Base-by-base conservation (phyloP, 2,797 vertebrate species). In the Telmatherina bonti region DNA sequence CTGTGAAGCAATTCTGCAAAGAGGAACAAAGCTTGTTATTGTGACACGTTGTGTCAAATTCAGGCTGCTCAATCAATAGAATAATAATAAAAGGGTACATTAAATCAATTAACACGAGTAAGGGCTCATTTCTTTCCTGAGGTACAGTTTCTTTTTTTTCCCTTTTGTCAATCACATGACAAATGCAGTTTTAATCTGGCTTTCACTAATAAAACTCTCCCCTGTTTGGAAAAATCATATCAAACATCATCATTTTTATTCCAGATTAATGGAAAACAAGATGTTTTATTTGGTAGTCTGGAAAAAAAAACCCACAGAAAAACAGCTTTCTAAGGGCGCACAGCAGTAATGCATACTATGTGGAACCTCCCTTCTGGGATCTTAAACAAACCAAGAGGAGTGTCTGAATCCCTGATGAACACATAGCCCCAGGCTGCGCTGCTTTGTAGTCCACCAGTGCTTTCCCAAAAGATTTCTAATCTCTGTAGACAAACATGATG, bases 91-190 rank as follows among this genome's bases (percentile, higher is more conserved):
- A 69, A 81, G 74, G 81, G 74, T 89, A 87, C 85, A 87, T 88
- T 93, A 94, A 93, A 71, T 52, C 90, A 94, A 94, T 95, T 95
- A 94, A 89, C 89, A 94, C 93, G 92, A 94, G 94, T 84, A 72
- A 84, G 81, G 62, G 91, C 83, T 93, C 92, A 95, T 94, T 96
- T 95, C 88, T 77, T 86, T 84, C 33, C n/a, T 20, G 26, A 54
- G 49, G 72, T 75, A 67, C 60, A 61, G 64, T 71, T 79, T 76
- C 52, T 72, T 81, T 84, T 45, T 74, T 82, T 57, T 76, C 62
- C 47, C 68, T 76, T 82, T 86, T 86, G 77, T 77, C 83, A 88
- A 74, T 89, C 81, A 84, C 77, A 72, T 72, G 30, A 53, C 29
- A 74, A 78, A 81, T 18, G 61, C 61, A 26, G 51, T 75, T 81